A percentile compares a stretch with the other conserved stretches of the same genome.
phyloP scores from a whole-genome alignment of 2,797 vertebrate genomes.

The Lycodopsis pacificus region DNA sequence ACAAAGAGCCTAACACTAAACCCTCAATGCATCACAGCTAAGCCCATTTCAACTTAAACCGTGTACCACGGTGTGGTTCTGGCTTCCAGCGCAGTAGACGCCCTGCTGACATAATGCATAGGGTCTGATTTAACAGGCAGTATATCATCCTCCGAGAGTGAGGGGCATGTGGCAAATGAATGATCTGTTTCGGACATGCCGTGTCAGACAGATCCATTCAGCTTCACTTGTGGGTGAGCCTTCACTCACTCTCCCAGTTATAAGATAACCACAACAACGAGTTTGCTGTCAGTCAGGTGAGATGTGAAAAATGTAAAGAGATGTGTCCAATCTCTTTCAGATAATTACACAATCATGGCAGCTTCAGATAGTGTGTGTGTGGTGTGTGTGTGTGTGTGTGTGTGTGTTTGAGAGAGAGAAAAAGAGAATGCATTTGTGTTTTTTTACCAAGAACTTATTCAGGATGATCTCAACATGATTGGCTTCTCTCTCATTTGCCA shows the following conservation, averaged over 20 bases:
- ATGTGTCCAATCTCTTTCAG: constrained; percentile 44
- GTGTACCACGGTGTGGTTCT: background rate
- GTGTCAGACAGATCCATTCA: constrained; percentile 51
- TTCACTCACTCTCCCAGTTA: constrained; percentile 45
- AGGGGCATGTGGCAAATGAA: constrained; percentile 37
- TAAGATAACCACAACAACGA: constrained; percentile 48
- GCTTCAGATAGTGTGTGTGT: constrained; percentile 1
- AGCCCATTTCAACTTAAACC: background rate
- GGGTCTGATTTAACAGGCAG: constrained; percentile 2
- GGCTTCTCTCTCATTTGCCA: constrained; percentile 7
- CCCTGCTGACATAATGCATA: constrained; percentile 10
- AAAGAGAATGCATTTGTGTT: background rate
- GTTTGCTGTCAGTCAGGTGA: constrained; percentile 63
- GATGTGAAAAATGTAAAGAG: constrained; percentile 51
- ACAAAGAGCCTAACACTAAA: constrained; percentile 1
- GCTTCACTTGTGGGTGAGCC: constrained; percentile 33
- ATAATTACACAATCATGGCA: constrained; percentile 55
- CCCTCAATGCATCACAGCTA: background rate
- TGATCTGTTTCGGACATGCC: constrained; percentile 60
- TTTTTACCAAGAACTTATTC: constrained; percentile 1
- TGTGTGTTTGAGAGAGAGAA: background rate
- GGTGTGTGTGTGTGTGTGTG: background rate
- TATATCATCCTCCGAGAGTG: constrained; percentile 9
- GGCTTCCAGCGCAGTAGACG: constrained; percentile 4
- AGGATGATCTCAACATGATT: constrained; percentile 28